Evolutionary conservation across 2,113 vertebrate species (phyloP), one percentile per base, ranked within the genome.

Genomic region (Alouatta palliata): DNA sequence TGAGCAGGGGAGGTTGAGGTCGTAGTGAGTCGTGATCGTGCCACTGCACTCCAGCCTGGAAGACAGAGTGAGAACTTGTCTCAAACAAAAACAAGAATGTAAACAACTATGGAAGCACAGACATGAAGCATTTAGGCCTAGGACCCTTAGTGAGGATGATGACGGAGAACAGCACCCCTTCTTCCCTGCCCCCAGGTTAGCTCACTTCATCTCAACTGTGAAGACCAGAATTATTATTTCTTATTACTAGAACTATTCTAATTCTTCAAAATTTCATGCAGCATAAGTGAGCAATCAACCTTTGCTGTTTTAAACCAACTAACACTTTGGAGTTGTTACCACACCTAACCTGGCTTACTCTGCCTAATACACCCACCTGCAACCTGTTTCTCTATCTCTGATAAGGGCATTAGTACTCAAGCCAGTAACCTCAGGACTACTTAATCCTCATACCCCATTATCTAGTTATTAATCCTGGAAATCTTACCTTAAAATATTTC

Each of bases 221-320:
- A 90, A 87, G 16, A 76, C 7, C 37, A 93, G n/a, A 66, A 88
- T 21, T 49, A 49, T 12, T 49, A 32, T 58, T 90, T 82, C 32
- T 93, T 64, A 79, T n/a, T 58, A 37, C 40, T 68, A 64, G 40
- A 76, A 20, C 23, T 79, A n/a, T 6, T 37, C 7, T 6, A 82
- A 76, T 32, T 64, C 27, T 87, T 70, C 37, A 75, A 25, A 83
- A 37, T 83, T 82, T 54, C 82, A 68, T 0, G 0, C 3, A 37
- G 12, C 32, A 68, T 21, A 56, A 84, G 40, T 56, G 14, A 92
- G 54, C 66, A 86, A 87, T 27, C 73, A 43, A 17, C 25, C 10
- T 94, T 37, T n/a, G 30, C n/a, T 86, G 12, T 84, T 73, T 87
- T 58, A 79, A 85, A 85, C 66, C 23, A 64, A 81, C 43, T 73